Conservation (phyloP, 2,888 invertebrate genomes). For the Amorpha juglandis region DNA sequence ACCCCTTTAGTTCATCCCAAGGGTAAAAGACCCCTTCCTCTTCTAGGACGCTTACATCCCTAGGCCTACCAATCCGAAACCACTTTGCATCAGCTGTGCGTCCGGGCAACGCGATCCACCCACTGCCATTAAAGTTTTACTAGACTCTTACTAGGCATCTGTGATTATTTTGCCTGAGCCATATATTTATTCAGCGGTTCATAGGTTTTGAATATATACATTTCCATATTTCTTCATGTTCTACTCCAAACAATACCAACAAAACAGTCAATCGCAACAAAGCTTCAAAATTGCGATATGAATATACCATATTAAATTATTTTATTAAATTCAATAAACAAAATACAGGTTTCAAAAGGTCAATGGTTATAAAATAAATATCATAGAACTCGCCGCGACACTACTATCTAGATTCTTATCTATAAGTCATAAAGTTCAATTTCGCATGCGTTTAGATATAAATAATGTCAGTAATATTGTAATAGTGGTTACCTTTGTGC, state of each 20-base stretch:
- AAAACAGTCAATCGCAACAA: background rate
- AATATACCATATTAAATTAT: background rate
- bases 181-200: too few species aligned
- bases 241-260: background rate
- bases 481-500: constrained; percentile 49
- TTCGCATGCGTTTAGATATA: constrained; percentile 34
- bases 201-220: too few species aligned
- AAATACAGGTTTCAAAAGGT: constrained; percentile 47
- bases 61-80: too few species aligned
- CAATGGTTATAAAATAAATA: constrained; percentile 56
- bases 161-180: too few species aligned
- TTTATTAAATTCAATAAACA: constrained; percentile 24
- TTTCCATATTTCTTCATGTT: too few species aligned
- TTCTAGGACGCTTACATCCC: too few species aligned
- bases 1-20: too few species aligned
- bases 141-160: too few species aligned
- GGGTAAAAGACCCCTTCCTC: too few species aligned
- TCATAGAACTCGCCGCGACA: constrained; percentile 38
- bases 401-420: constrained; percentile 33
- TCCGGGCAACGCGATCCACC: too few species aligned
- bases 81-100: too few species aligned
- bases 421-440: constrained; percentile 36
- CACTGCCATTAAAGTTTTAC: too few species aligned
- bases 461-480: constrained; percentile 41
- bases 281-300: background rate